These are phyloP conservation scores for Argyra leucocephala DNA, from an alignment of 2,888 invertebrate genomes.

Conservation along the genomic window DNA sequence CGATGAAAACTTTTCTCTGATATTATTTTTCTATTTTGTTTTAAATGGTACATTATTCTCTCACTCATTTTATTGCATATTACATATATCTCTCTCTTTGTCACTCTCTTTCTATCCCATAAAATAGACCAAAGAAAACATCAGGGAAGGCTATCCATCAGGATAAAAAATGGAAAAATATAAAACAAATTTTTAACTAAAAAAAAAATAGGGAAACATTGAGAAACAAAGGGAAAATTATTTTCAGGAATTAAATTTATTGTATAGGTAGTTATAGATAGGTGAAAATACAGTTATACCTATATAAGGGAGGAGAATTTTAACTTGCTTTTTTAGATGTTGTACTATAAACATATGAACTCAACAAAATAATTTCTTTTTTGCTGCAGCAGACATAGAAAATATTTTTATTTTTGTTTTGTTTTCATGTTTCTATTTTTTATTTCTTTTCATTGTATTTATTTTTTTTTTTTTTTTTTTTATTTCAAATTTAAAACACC, in stretches of 20 bases:
- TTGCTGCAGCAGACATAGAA: not conserved
- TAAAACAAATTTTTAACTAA: too few species aligned
- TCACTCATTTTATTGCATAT: too few species aligned
- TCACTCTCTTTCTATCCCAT: too few species aligned
- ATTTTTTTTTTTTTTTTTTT: too few species aligned
- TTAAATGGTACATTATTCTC: not conserved
- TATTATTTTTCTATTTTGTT: not conserved
- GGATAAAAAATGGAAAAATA: not conserved
- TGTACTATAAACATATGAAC: not conserved
- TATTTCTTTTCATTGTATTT: too few species aligned
- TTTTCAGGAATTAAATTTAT: not conserved
- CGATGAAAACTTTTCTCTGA: too few species aligned
- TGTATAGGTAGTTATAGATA: not conserved
- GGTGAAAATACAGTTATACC: too few species aligned
- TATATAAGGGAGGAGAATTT: not conserved
- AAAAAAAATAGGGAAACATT: too few species aligned
- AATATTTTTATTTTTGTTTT: too few species aligned
- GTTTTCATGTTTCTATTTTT: too few species aligned
- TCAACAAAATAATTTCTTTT: not conserved
- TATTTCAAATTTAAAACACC: not conserved
- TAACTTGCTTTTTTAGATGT: not conserved
- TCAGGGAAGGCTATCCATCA: not conserved
- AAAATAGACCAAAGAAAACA: constrained; percentile 1
- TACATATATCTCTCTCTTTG: too few species aligned
- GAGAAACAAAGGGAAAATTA: not conserved